Percentiles rank a stretch among this genome's conserved stretches.
phyloP scores from a whole-genome alignment of 2,888 invertebrate species.

The Epistrophella euchroma region DNA sequence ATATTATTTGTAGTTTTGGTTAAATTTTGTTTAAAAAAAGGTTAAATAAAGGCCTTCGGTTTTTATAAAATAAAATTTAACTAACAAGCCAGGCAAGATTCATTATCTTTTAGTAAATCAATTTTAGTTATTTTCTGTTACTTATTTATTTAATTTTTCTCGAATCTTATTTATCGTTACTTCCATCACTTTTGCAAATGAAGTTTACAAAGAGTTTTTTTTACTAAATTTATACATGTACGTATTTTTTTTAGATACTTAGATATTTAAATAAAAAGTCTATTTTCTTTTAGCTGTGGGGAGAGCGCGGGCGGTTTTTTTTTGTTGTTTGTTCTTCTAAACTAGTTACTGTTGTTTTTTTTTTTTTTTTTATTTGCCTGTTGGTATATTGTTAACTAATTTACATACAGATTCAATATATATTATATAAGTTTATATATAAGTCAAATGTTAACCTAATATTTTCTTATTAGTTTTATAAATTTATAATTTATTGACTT shows the following conservation, averaged over 20 bases:
- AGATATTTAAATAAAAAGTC: slow-evolving; percentile 49
- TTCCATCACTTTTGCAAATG: slow-evolving; percentile 24
- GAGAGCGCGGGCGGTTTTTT: slow-evolving; percentile 30
- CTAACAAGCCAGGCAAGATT: slow-evolving; percentile 64
- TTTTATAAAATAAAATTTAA: slow-evolving; percentile 48
- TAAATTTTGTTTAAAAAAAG: slow-evolving; percentile 13
- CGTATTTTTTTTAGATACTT: not conserved
- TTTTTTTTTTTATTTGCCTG: not conserved
- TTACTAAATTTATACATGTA: not conserved
- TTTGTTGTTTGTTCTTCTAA: slow-evolving; percentile 32
- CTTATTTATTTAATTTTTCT: slow-evolving; percentile 1
- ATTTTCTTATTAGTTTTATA: slow-evolving; percentile 6
- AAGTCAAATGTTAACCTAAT: slow-evolving; percentile 57
- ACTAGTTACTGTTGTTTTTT: slow-evolving; percentile 35
- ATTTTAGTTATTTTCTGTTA: slow-evolving; percentile 27
- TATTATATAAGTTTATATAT: slow-evolving; percentile 44
- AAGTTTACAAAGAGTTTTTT: slow-evolving; percentile 31
- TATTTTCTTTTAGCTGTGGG: slow-evolving; percentile 11
- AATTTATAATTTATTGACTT: slow-evolving; percentile 64
- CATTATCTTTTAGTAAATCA: slow-evolving; percentile 25
- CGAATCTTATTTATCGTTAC: slow-evolving; percentile 35
- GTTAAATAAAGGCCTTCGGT: slow-evolving; percentile 38
- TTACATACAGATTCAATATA: slow-evolving; percentile 59
- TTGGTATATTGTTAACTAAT: slow-evolving; percentile 39
- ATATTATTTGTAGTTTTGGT: not conserved